Evolutionary conservation across 1,140 invertebrate species (phyloP), one percentile per base, ranked within the genome.

Genomic region (Phenacoccus solenopsis): DNA sequence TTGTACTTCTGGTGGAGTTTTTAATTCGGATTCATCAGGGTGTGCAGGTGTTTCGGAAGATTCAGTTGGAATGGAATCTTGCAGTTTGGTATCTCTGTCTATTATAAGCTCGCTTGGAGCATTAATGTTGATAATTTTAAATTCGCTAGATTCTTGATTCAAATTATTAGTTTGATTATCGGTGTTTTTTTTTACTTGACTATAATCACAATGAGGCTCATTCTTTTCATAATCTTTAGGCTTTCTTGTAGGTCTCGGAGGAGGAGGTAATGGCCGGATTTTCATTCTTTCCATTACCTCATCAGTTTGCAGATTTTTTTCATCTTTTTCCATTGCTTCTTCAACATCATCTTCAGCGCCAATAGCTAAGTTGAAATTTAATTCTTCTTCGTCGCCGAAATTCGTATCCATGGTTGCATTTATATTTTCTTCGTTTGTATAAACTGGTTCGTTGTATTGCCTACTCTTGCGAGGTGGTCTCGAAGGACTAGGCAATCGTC

Each of bases 271-370:
- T 9, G 59, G 59, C 2, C 59, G 21, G 20, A 16, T 25, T 64
- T 64, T 64, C 59, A 64, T 64, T 64, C 25, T 9, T 27, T 64
- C 59, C 59, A 64, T 24, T 10, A 64, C 25, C 9, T 64, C 59
- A 10, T 64, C 59, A 27, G 59, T 64, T 64, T 64, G 59, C 22
- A 64, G 20, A 3, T 64, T 64, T 64, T 64, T 64, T 64, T 64
- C 59, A 25, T 24, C 22, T 16, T 27, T 24, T 25, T 64, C 59
- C 12, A 16, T 22, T 20, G 5, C n/a, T 5, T 20, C n/a, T 5
- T 59, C 56, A 5, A 10, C 2, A 9, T 64, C 59, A 10, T 64
- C 59, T 20, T 24, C 59, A 10, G 5, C 56, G 7, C 4, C 7
- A 4, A 22, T 64, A 22, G 59, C 59, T 24, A 64, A 24, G 16